Conservation (phyloP, 1,140 invertebrate species). For the Brachionus asplanchnoidis region DNA sequence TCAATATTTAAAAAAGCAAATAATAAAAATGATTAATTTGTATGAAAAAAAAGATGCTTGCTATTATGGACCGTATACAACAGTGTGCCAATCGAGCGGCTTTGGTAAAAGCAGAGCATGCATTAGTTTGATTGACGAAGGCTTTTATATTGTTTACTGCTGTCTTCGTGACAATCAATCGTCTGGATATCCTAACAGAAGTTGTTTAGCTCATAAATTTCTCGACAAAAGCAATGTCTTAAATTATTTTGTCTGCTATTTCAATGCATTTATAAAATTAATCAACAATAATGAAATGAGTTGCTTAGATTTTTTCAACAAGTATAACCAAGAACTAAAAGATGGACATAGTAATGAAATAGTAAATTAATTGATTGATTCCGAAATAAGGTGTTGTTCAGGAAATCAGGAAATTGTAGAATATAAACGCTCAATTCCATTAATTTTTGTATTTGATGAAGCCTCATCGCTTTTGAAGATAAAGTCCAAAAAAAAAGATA, state of each 20-base stretch:
- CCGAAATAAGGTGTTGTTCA: not conserved
- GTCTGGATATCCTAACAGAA: not conserved
- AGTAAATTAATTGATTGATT: not conserved
- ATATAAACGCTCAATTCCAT: not conserved
- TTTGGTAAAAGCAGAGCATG: conserved; percentile 4
- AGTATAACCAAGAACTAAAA: not conserved
- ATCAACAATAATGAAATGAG: not conserved
- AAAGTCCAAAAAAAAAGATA: not conserved
- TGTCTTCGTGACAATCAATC: not conserved
- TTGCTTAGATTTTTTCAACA: not conserved
- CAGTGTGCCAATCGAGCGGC: conserved; percentile 2
- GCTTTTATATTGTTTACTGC: not conserved
- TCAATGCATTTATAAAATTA: not conserved
- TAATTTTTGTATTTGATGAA: not conserved
- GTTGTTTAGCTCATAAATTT: not conserved
- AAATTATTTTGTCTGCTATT: not conserved
- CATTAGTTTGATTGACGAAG: not conserved
- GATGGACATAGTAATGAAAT: not conserved
- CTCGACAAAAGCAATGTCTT: not conserved
- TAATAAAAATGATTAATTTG: not conserved
- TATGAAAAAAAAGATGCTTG: not conserved
- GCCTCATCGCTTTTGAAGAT: not conserved
- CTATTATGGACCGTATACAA: not conserved
- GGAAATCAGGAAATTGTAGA: not conserved
- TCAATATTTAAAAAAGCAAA: not conserved